phyloP scores from a whole-genome alignment of 2,113 vertebrate genomes.

The Serilophus lunatus region DNA sequence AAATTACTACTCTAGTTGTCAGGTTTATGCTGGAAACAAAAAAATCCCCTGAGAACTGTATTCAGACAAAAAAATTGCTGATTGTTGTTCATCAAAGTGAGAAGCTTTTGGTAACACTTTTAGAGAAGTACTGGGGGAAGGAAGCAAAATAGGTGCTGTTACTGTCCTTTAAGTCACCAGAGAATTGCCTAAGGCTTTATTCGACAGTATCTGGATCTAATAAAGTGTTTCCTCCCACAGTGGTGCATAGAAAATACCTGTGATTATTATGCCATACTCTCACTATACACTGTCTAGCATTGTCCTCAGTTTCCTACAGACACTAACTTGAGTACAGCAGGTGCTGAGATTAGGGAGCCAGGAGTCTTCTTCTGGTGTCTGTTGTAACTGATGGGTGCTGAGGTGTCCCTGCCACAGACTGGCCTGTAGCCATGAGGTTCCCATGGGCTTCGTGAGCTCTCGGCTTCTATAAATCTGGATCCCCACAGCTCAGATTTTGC shows the following conservation, averaged over 20 bases:
- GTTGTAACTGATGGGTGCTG: neutral
- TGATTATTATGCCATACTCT: neutral
- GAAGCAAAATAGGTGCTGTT: neutral
- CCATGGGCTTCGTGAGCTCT: neutral
- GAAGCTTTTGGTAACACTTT: neutral
- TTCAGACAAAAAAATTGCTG: neutral
- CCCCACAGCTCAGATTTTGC: neutral
- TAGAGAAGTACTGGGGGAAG: neutral
- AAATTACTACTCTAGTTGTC: neutral
- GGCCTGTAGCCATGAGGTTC: neutral
- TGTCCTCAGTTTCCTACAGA: neutral
- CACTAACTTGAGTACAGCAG: neutral
- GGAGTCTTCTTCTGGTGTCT: neutral
- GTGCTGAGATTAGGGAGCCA: neutral
- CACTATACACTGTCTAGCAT: too few relatives aligned
- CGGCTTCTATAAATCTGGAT: neutral
- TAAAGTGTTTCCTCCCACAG: neutral
- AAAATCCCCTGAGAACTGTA: neutral
- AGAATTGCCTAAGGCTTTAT: neutral
- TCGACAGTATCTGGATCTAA: neutral
- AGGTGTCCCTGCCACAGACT: fast-evolving
- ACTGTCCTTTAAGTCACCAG: neutral
- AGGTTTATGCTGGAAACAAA: neutral
- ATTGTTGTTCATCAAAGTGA: neutral
- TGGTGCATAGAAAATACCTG: neutral